phyloP scores from a whole-genome alignment of 2,888 invertebrate genomes.

The Papilio demoleus region DNA sequence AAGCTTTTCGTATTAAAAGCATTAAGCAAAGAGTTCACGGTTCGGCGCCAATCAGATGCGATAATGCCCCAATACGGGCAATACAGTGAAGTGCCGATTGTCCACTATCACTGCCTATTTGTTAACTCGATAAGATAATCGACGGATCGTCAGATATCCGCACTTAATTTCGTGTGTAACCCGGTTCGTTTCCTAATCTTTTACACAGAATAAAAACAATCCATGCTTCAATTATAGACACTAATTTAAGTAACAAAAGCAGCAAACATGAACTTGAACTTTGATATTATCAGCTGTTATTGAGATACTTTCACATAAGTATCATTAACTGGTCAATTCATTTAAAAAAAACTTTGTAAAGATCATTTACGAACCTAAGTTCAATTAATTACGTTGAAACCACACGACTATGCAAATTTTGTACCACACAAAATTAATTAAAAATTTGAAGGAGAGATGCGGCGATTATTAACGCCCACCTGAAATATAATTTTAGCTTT shows the following conservation, averaged over 20 bases:
- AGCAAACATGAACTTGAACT: not conserved
- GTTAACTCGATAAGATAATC: conserved; percentile 40
- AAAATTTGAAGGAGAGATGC: not conserved
- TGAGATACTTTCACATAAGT: too few species aligned
- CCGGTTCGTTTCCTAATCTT: conserved; percentile 8
- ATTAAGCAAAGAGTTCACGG: conserved; percentile 8
- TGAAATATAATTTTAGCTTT: not conserved
- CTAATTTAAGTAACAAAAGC: not conserved
- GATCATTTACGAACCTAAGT: too few species aligned
- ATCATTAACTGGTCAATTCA: too few species aligned
- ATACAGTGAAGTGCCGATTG: conserved; percentile 55
- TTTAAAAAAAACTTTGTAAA: too few species aligned
- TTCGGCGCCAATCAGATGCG: conserved; percentile 49
- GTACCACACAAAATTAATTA: not conserved
- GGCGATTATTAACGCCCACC: not conserved
- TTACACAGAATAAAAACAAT: not conserved
- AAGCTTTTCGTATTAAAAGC: conserved; percentile 6
- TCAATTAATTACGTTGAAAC: conserved; percentile 1
- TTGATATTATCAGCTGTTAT: not conserved
- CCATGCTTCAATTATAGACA: not conserved
- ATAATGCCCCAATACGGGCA: conserved; percentile 51
- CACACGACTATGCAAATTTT: conserved; percentile 14
- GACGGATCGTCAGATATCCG: conserved; percentile 36
- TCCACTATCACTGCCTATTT: conserved; percentile 48
- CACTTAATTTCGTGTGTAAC: conserved; percentile 33